A percentile compares a stretch with the other conserved stretches of the same genome.
phyloP scores from a whole-genome alignment of 2,797 vertebrate genomes.

The Novumbra hubbsi region DNA sequence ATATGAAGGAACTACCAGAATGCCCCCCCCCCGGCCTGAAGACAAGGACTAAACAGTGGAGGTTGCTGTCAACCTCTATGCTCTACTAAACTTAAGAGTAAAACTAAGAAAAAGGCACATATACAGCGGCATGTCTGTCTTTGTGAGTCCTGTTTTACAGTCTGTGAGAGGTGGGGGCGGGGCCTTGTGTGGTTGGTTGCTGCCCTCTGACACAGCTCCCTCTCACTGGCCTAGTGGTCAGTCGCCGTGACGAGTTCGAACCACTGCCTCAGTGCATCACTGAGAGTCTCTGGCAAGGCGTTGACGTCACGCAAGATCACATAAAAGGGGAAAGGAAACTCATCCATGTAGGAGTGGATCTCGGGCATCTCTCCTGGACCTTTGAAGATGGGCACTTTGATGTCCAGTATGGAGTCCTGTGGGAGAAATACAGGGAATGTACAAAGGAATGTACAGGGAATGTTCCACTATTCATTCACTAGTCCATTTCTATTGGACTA shows the following conservation, averaged over 20 bases:
- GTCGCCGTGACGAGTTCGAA: conserved; percentile 92
- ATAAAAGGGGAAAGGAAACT: conserved; percentile 98
- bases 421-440: background rate
- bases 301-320: conserved; percentile 92
- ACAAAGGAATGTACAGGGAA: conserved; percentile 1
- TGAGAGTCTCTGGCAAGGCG: conserved; percentile 90
- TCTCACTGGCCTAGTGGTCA: conserved; percentile 63
- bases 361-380: conserved; percentile 89
- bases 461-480: background rate
- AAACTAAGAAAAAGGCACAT: conserved; percentile 74
- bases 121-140: conserved; percentile 60
- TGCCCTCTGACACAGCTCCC: conserved; percentile 29
- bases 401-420: conserved; percentile 97
- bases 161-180: conserved; percentile 44
- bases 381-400: conserved; percentile 96
- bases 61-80: conserved; percentile 53
- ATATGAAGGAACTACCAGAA: conserved; percentile 39
- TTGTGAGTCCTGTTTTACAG: conserved; percentile 16
- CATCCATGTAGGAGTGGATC: conserved; percentile 97
- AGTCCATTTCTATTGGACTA: background rate
- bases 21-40: conserved; percentile 14
- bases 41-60: conserved; percentile 43
- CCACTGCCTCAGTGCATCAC: conserved; percentile 95
- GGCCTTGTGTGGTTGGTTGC: conserved; percentile 45
- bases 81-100: conserved; percentile 55